Conservation (phyloP, 2,888 invertebrate genomes). For the Limulus polyphemus region DNA sequence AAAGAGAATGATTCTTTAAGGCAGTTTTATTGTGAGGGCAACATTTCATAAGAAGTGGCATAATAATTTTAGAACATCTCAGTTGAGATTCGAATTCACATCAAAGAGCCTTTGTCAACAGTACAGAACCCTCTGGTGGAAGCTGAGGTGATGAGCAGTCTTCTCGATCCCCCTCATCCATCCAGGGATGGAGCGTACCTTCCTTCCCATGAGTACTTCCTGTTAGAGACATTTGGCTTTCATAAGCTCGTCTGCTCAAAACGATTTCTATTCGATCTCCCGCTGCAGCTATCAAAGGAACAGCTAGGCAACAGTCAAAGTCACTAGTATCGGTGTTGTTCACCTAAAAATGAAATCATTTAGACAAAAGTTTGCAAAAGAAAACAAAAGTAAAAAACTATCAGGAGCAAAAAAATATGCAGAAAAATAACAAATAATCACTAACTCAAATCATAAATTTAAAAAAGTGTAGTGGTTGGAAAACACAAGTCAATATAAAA, state of each 20-base stretch:
- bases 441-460: too few species aligned
- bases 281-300: constrained; percentile 81
- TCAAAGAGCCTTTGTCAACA: constrained; percentile 15
- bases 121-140: constrained; percentile 8
- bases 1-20: too few species aligned
- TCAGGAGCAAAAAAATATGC: too few species aligned
- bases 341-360: constrained; percentile 46
- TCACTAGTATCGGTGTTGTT: constrained; percentile 86
- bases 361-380: too few species aligned
- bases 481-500: too few species aligned
- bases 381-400: too few species aligned
- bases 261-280: constrained; percentile 76
- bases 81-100: too few species aligned
- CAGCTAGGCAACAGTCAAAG: constrained; percentile 83
- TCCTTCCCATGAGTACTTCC: constrained; percentile 10
- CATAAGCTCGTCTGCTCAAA: constrained; percentile 44
- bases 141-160: constrained; percentile 9
- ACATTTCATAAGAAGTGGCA: too few species aligned
- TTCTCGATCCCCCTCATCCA: constrained; percentile 11
- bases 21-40: too few species aligned
- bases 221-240: neutral
- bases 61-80: too few species aligned
- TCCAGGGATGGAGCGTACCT: constrained; percentile 9
- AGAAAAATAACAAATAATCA: too few species aligned
- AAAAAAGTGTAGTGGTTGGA: too few species aligned